These are phyloP conservation scores for Galago senegalensis DNA, from an alignment of 2,797 vertebrate species.

Conservation along the genomic window DNA sequence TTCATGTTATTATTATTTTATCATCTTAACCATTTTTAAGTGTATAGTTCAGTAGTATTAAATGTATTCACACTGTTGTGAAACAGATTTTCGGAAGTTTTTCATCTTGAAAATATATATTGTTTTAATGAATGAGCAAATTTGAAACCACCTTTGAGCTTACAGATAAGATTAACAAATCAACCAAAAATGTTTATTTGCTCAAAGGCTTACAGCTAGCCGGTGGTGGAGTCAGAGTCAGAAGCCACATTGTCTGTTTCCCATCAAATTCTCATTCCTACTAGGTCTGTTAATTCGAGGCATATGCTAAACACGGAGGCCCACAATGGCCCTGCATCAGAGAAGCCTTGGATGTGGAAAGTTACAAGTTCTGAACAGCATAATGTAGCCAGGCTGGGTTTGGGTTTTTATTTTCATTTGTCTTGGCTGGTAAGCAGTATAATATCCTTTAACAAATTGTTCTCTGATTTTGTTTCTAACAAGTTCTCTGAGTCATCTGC, in stretches of 20 bases:
- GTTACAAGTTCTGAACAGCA: slow-evolving; percentile 70
- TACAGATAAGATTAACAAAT: background rate
- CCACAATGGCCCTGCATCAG: slow-evolving; percentile 30
- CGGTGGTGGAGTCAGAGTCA: background rate
- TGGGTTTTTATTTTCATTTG: slow-evolving; percentile 27
- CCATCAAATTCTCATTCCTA: slow-evolving; percentile 42
- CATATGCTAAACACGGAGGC: slow-evolving; percentile 53
- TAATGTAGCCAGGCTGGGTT: slow-evolving; percentile 10
- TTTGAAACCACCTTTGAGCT: background rate
- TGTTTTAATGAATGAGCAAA: background rate
- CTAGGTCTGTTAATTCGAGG: slow-evolving; percentile 49
- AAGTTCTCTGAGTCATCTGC: slow-evolving; percentile 60
- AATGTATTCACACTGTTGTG: background rate
- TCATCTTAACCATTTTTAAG: slow-evolving; percentile 12
- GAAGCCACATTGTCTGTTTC: background rate
- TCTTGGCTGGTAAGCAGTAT: slow-evolving; percentile 59
- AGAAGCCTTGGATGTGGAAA: slow-evolving; percentile 61
- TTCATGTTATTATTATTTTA: background rate
- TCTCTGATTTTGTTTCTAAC: slow-evolving; percentile 15
- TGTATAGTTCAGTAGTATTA: background rate
- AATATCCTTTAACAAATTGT: slow-evolving; percentile 56
- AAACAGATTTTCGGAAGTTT: slow-evolving; percentile 23
- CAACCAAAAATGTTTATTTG: background rate
- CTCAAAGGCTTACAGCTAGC: background rate
- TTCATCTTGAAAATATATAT: background rate